phyloP scores from a whole-genome alignment of 30 jellyfish, hydroid and myxozoan species.

The Sanderia malayensis region DNA sequence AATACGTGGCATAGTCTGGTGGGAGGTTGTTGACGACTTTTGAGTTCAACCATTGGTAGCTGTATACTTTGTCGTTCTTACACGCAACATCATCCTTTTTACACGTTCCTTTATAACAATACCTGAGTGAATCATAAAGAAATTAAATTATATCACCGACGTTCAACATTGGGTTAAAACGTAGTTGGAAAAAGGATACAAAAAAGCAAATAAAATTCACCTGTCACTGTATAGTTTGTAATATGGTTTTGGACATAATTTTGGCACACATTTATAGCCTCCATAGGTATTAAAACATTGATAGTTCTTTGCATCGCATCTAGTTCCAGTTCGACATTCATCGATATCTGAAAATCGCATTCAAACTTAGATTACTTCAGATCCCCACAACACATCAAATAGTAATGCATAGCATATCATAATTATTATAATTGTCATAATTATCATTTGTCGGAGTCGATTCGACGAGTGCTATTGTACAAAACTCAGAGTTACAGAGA shows the following conservation, averaged over 20 bases:
- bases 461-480: too few species aligned
- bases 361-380: too few species aligned
- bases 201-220: too few species aligned
- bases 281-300: slow-evolving; percentile 14
- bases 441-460: too few species aligned
- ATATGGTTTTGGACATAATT: slow-evolving; percentile 4
- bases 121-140: neutral
- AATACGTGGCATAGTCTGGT: neutral
- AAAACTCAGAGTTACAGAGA: too few species aligned
- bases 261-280: slow-evolving; percentile 17
- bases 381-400: too few species aligned
- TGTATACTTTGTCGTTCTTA: neutral
- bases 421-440: too few species aligned
- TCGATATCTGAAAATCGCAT: neutral
- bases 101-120: slow-evolving; percentile 13
- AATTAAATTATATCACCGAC: neutral
- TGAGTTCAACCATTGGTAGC: slow-evolving; percentile 23
- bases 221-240: neutral
- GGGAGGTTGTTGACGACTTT: neutral
- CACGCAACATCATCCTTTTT: neutral
- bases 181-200: too few species aligned
- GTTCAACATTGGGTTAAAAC: too few species aligned
- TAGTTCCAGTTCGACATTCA: neutral
- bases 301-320: neutral
- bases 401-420: too few species aligned